Base-by-base conservation (phyloP, 2,113 vertebrate species). In the Pachycephala philippinensis region DNA sequence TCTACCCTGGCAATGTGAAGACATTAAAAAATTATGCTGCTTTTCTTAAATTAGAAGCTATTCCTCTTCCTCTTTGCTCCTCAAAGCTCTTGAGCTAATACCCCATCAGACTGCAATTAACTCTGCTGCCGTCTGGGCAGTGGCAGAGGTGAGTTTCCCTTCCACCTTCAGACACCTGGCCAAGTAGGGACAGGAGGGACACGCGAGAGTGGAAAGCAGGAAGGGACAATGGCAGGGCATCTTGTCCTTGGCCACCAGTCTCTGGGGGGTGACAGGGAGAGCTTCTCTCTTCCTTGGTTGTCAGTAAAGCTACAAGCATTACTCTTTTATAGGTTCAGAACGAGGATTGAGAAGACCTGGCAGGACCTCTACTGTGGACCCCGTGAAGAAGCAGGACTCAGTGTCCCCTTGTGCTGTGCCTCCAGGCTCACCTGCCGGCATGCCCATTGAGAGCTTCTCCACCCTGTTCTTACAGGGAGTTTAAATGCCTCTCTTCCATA, bases 341-440 rank as follows among this genome's bases (percentile, higher is more conserved):
- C 2, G 7, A 59, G 35, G 66, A 40, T 6, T 1, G 5, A 10
- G 10, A 42, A 17, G 8, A 30, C 6, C 23, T 76, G 4, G 3
- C 13, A 39, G 8, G 18, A 50, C 26, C 35, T 19, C 33, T 15
- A 1, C 13, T 13, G 1, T 3, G 14, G 2, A 8, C 3, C 5
- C 5, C 5, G 16, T 37, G 26, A 60, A 50, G 37, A 61, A 72
- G 53, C 0, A 0, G 33, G 8, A 69, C 10, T 23, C n/a, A 3
- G 2, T 1, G 3, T 33, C 5, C 10, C 28, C 15, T 52, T 61
- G n/a, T 1, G 3, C 22, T 33, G 4, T 45, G 15, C 13, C 24
- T 47, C 7, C 12, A 83, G 52, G 26, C 14, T 40, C 45, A 13
- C 6, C 26, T 50, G 18, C 37, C 15, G 1, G 8, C 18, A 10